Evolutionary conservation across 2,797 vertebrate genomes (phyloP).

Genomic region (Nothura maculosa): DNA sequence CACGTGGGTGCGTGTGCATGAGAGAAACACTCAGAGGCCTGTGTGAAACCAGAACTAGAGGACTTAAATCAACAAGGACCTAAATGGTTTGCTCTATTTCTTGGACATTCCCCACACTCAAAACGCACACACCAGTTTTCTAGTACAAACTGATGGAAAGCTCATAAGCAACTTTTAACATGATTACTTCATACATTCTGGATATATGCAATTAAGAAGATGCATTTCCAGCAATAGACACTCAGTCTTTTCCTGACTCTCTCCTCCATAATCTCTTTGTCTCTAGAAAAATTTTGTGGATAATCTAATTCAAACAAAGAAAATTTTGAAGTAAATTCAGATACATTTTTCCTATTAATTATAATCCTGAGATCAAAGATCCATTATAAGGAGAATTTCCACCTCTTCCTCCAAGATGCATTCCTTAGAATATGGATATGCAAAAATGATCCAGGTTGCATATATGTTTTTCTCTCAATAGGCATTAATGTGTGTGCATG

Average conservation of each 20-base stretch:
- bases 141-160: background rate
- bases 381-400: background rate
- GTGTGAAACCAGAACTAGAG: conserved; percentile 12
- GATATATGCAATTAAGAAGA: background rate
- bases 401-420: background rate
- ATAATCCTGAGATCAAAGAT: background rate
- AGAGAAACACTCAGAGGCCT: background rate
- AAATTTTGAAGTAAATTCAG: background rate
- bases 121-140: background rate
- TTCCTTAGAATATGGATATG: background rate
- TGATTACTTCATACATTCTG: background rate
- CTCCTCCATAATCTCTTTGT: background rate
- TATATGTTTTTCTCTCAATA: background rate
- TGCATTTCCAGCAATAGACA: background rate
- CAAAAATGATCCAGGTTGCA: background rate
- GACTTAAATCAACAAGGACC: background rate
- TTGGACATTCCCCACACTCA: background rate
- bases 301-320: background rate
- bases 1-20: rapidly evolving
- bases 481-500: background rate
- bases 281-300: background rate
- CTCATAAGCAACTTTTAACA: background rate
- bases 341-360: background rate
- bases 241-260: background rate
- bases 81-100: background rate